Evolutionary conservation across 2,888 invertebrate species (phyloP).

Genomic region (Ennomos erosarius): DNA sequence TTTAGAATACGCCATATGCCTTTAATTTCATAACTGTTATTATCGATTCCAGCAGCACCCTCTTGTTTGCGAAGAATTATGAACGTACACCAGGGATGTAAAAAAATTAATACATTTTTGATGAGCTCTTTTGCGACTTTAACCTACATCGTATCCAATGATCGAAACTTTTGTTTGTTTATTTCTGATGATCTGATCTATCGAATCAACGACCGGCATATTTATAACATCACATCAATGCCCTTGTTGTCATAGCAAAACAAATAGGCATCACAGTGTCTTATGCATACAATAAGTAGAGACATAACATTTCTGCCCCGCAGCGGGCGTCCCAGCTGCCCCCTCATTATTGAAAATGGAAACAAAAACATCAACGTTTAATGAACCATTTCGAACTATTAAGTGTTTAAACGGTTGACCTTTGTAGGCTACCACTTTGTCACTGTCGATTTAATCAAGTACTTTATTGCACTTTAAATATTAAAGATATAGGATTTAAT

Average conservation of each 20-base stretch:
- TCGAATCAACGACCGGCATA: not conserved
- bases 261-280: conserved; percentile 58
- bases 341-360: conserved; percentile 51
- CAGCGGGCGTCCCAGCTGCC: conserved; percentile 65
- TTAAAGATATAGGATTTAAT: conserved; percentile 7
- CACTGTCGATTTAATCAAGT: conserved; percentile 12
- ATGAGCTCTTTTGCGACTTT: not conserved
- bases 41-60: conserved; percentile 29
- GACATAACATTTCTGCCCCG: conserved; percentile 69
- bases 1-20: conserved; percentile 36
- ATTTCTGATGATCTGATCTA: not conserved
- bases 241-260: conserved; percentile 11
- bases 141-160: not conserved
- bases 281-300: conserved; percentile 53
- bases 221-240: not conserved
- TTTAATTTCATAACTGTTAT: conserved; percentile 40
- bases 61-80: conserved; percentile 13
- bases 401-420: conserved; percentile 20
- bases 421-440: conserved; percentile 32
- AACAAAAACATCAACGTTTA: conserved; percentile 56
- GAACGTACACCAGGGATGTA: conserved; percentile 15
- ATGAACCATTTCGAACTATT: conserved; percentile 44
- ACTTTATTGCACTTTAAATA: not conserved
- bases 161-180: not conserved
- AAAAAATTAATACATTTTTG: conserved; percentile 4